These are phyloP conservation scores for Cavia porcellus DNA, from an alignment of 2,113 vertebrate genomes.

Conservation along the genomic window DNA sequence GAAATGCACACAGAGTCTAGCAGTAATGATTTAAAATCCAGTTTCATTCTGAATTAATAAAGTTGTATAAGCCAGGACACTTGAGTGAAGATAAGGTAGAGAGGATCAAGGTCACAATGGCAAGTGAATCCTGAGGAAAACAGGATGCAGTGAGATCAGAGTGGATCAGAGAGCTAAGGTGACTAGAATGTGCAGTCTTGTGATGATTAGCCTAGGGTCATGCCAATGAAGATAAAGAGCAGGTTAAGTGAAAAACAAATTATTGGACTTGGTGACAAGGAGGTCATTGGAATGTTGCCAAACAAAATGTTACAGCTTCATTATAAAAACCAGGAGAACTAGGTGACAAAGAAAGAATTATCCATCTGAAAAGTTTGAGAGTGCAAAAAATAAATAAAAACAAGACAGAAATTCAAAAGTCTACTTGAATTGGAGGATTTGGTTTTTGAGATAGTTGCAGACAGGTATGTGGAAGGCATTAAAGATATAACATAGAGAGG, in stretches of 20 bases:
- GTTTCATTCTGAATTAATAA: not conserved
- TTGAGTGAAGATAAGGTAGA: not conserved
- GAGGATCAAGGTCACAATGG: not conserved
- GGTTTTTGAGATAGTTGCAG: not conserved
- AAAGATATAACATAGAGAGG: not conserved
- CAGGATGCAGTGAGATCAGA: not conserved
- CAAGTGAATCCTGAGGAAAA: not conserved
- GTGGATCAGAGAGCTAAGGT: not conserved
- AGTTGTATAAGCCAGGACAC: not conserved
- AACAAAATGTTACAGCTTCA: not conserved
- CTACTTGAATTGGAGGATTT: not conserved
- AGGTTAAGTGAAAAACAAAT: not conserved
- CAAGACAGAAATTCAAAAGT: not conserved
- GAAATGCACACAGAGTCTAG: not conserved
- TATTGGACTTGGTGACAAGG: not conserved
- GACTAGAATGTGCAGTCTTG: not conserved
- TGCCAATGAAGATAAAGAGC: not conserved
- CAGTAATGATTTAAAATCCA: not conserved
- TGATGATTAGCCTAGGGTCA: not conserved
- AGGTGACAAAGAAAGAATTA: not conserved
- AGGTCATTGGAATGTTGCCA: not conserved
- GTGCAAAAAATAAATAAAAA: not conserved
- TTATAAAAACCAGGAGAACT: not conserved
- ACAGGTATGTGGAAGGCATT: not conserved
- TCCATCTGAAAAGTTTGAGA: not conserved